A percentile compares a stretch with the other conserved stretches of the same genome.
Evolutionary conservation across 2,113 vertebrate genomes (phyloP).

Genomic region (Ivindomyrus marchei): DNA sequence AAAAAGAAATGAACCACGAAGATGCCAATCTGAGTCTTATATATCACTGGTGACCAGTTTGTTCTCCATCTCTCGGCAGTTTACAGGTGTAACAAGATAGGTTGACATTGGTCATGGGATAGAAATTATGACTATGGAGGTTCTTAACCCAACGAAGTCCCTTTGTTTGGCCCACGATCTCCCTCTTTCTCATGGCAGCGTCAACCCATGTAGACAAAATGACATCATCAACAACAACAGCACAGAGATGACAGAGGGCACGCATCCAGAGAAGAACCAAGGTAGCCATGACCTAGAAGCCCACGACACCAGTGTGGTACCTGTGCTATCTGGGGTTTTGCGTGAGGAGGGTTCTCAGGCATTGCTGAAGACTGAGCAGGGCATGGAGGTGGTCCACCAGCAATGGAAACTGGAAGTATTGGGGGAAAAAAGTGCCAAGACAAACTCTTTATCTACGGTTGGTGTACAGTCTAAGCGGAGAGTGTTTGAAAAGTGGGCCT

Average conservation of each 20-base stretch:
- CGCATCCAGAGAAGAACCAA: not conserved
- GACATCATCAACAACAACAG: constrained; percentile 20
- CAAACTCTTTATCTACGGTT: constrained; percentile 12
- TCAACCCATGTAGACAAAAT: constrained; percentile 6
- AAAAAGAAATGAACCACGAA: not conserved
- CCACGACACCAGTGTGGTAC: not conserved
- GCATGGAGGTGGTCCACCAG: not conserved
- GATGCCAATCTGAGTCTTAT: not conserved
- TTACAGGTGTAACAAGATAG: not conserved
- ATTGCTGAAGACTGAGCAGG: not conserved
- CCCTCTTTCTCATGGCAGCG: not conserved
- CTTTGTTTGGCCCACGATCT: not conserved
- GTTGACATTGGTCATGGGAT: constrained; percentile 32
- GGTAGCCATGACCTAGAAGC: not conserved
- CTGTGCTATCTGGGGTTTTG: not conserved
- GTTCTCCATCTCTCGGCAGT: not conserved
- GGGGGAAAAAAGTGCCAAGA: not conserved
- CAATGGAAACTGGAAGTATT: not conserved
- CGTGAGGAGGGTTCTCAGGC: not conserved
- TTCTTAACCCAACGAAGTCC: not conserved
- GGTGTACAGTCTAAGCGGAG: constrained; percentile 26
- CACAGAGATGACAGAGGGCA: not conserved
- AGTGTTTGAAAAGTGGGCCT: constrained; percentile 47
- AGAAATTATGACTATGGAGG: constrained; percentile 16
- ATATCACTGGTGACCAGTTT: not conserved